Evolutionary conservation across 2,888 invertebrate species (phyloP), one percentile per base, ranked within the genome.

Genomic region (Malacosoma neustria): DNA sequence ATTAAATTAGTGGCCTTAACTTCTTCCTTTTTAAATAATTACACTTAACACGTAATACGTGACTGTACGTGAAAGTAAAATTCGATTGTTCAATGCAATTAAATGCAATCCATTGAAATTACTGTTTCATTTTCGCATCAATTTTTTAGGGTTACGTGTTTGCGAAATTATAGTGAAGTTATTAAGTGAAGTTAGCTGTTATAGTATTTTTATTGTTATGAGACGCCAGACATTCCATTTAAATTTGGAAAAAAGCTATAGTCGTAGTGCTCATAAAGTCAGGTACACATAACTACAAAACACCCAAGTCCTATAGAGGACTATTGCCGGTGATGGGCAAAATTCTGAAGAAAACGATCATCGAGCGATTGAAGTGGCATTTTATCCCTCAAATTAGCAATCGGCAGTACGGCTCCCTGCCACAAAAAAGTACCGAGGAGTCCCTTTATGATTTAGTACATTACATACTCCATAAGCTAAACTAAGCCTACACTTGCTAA

Each of bases 41-140:
- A 22, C 22, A 22, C 4, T 9, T 22, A 7, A 22, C 9, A n/a
- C n/a, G n/a, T n/a, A n/a, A 22, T 22, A 22, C 22, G 9, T 9
- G 22, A 22, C 9, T n/a, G 6, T 13, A 13, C 11, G 12, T 29
- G 22, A 34, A 11, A 29, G 13, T 9, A 22, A 14, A 30, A 30
- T 30, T 30, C 22, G 13, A 14, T 13, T 15, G 9, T 35, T 35
- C 35, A 12, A 31, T 30, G 35, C 22, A 30, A 35, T 31, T 30
- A 12, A 12, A 22, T 22, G 22, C 22, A 22, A 22, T 22, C 22
- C 22, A 1, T 22, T 22, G 5, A 22, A 22, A 22, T 22, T 22
- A 4, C 5, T 22, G 22, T 22, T 22, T 22, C 22, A 22, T 22
- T 22, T n/a, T n/a, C n/a, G n/a, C 22, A 22, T 22, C 22, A 9